These are phyloP conservation scores for Dryobotodes eremita DNA, from an alignment of 2,888 invertebrate genomes.

Conservation along the genomic window DNA sequence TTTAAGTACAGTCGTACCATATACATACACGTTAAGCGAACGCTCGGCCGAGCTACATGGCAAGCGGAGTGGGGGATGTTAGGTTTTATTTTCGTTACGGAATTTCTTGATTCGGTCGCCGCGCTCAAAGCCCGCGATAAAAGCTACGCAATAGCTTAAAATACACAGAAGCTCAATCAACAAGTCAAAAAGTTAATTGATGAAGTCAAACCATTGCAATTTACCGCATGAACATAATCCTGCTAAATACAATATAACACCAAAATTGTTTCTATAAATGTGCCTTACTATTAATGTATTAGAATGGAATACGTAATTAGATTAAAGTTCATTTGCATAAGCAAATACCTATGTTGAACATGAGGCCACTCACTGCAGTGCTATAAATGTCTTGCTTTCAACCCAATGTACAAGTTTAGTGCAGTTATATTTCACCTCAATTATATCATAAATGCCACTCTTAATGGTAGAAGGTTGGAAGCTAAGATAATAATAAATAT, in stretches of 20 bases:
- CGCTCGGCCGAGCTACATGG: no score
- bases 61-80: no score
- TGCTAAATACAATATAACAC: neutral
- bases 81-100: no score
- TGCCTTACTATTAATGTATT: neutral
- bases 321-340: slow-evolving; percentile 34
- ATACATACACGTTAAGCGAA: no score
- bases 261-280: neutral
- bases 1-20: no score
- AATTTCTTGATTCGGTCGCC: no score
- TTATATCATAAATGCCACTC: slow-evolving; percentile 55
- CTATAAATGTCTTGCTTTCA: slow-evolving; percentile 52
- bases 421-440: slow-evolving; percentile 48
- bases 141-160: no score
- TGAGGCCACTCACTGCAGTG: slow-evolving; percentile 37
- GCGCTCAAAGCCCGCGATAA: no score
- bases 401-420: slow-evolving; percentile 33
- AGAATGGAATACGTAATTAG: slow-evolving; percentile 22
- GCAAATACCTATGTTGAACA: slow-evolving; percentile 21
- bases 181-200: neutral
- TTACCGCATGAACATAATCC: neutral
- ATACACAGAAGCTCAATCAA: neutral
- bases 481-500: slow-evolving; percentile 26
- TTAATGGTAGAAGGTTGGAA: slow-evolving; percentile 30
- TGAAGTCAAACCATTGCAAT: neutral